Base-by-base conservation (phyloP, 2,113 vertebrate species). In the Rissa tridactyla region DNA sequence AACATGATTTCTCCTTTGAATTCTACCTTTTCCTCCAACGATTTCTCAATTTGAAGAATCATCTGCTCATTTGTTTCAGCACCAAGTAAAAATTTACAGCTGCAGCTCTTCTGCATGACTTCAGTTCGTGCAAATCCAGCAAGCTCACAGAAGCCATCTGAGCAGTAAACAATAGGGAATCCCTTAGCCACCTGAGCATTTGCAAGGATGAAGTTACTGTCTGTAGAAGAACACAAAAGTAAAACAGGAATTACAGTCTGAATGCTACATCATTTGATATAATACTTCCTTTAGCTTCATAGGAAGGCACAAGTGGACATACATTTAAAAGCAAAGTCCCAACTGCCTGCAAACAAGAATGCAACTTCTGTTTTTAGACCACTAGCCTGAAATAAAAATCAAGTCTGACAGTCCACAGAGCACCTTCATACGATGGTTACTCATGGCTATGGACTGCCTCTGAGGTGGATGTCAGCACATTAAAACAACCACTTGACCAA, bases 81-180 rank as follows among this genome's bases (percentile, higher is more conserved):
- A 62, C 99, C 99, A 70, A 99, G 99, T 68, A 99, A 98, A 98
- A 99, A 99, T 97, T 99, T 99, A 96, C 99, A 99, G 91, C 99
- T 99, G 85, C 99, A 99, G 95, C 99, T 99, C 98, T 99, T 99
- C 98, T 99, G 99, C 99, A 99, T 99, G 97, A 99, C 99, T 98
- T 99, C 99, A 1, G 99, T 99, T 79, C 99, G 98, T 65, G 99
- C 99, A 97, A 99, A 99, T 66, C 99, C 99, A 61, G 99, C 99
- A 84, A 99, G 99, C 92, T 99, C 99, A 52, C 99, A 99, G 98
- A 99, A 99, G 98, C 99, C 99, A 99, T 99, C 99, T 1, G 99
- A 99, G 97, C 99, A 99, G 98, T 99, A 99, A 96, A 99, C 99
- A 72, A 99, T 99, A 66, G 99, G 99, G 96, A 99, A 99, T 83